Base-by-base conservation (phyloP, 1,140 invertebrate species). In the Drosophila mayri region DNA sequence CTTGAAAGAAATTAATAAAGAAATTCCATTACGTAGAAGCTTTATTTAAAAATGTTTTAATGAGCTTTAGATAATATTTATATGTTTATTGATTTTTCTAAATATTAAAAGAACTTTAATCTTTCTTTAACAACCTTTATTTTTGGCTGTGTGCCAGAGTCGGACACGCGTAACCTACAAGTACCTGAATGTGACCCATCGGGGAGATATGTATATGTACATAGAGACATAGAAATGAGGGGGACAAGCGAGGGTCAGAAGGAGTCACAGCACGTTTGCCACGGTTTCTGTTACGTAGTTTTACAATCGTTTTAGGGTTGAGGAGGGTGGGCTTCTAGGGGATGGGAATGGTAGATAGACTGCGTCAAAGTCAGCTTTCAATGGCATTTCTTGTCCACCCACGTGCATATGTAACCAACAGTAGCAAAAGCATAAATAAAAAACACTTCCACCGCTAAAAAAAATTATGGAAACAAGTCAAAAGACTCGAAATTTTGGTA, bases 341-440 rank as follows among this genome's bases (percentile, higher is more conserved):
- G 8, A 22, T 54, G 32, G 50, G 50, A 3, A 37, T 11, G 32
- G 4, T 20, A 60, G 43, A 18, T 50, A 58, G 32, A 70, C 64
- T 70, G 43, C 49, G 68, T 72, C 68, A 72, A 72, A 59, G 68
- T 58, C 68, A 71, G 68, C 44, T 72, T 72, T 59, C 54, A 59
- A 72, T 72, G 66, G 44, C 52, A 72, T 49, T 72, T 16, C 20
- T 37, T 8, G 37, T 16, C 52, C 66, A 20, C 68, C 66, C 66
- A 72, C 66, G 30, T 60, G 52, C 32, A 57, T 58, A 63, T 70
- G 63, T 68, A 68, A 70, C 49, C 41, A 58, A 18, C 20, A 37
- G 52, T n/a, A 6, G n/a, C 16, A 32, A 50, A 22, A 37, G 9
- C 50, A 37, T 22, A 20, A 62, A 52, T 30, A 44, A 14, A 12